Base-by-base conservation (phyloP, 2,797 vertebrate genomes). In the Leucoraja ocellata region DNA sequence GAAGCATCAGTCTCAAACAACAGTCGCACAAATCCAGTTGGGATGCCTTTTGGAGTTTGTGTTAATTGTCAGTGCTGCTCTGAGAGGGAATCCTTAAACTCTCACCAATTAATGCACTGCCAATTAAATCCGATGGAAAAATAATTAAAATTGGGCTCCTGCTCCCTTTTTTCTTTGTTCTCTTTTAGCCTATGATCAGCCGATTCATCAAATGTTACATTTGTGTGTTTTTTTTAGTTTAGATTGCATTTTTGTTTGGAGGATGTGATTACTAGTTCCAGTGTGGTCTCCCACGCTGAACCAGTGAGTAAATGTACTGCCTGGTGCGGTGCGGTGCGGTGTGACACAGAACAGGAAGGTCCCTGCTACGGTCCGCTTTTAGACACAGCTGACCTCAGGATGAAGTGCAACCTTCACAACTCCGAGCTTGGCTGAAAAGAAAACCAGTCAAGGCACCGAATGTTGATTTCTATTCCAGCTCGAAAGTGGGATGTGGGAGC, bases 221-320 rank as follows among this genome's bases (percentile, higher is more conserved):
- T 68, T 88, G 84, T 36, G 84, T 25, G 36, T 46, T 46, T 46
- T 46, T 46, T 46, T 8, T 65, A 88, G n/a, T 68, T 88, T 63
- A 63, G 58, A 63, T 86, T 88, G 84, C 84, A 65, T 65, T 88
- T 86, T 65, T 88, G 84, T 16, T 88, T 88, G 16, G 6, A 88
- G 84, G 84, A 88, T 88, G 84, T 68, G 84, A 63, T 68, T 88
- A 36, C 5, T 32, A 88, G 61, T 88, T 88, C n/a, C 84, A 88
- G 84, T 68, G 36, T n/a, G 63, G 63, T 16, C 84, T 68, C n/a
- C 61, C 63, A 36, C 84, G 14, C 84, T 68, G 63, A 7, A n/a
- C 68, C 68, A 21, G 84, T 88, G 84, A 28, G n/a, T 36, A 36
- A 68, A 0, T 68, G 16, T 28, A 18, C 16, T 21, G 36, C 61